These are phyloP conservation scores for Cordylochernes scorpioides DNA, from an alignment of 2,888 invertebrate species.

Conservation along the genomic window DNA sequence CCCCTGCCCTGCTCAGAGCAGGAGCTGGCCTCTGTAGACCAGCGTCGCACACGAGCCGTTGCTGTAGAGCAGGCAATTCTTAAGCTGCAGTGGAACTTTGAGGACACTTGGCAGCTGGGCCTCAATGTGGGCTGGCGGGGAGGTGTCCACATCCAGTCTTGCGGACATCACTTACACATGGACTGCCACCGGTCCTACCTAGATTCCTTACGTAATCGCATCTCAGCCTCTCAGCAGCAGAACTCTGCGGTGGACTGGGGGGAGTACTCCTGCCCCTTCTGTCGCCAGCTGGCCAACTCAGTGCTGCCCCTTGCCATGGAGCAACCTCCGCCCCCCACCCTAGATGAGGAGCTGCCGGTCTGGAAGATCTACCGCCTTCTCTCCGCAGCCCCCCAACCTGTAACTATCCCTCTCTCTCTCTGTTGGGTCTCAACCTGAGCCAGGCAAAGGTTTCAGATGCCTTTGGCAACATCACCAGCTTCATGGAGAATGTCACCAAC, in stretches of 20 bases:
- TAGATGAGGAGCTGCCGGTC: too few species aligned
- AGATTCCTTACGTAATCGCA: too few species aligned
- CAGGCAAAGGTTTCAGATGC: too few species aligned
- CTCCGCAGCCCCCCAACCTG: too few species aligned
- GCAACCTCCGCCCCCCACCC: too few species aligned
- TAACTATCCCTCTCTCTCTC: too few species aligned
- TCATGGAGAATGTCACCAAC: slow-evolving; percentile 67
- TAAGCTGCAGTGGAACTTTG: slow-evolving; percentile 9
- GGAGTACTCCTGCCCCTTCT: slow-evolving; percentile 81
- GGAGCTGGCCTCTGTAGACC: too few species aligned
- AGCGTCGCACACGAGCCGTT: background rate
- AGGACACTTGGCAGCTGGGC: slow-evolving; percentile 48
- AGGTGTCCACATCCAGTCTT: slow-evolving; percentile 75
- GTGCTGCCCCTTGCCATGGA: slow-evolving; percentile 52
- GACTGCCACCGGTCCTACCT: slow-evolving; percentile 77
- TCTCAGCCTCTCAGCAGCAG: too few species aligned
- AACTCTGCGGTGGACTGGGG: slow-evolving; percentile 37
- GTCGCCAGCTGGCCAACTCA: slow-evolving; percentile 67
- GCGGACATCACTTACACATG: slow-evolving; percentile 87
- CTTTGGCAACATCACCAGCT: too few species aligned
- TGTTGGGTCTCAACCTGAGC: too few species aligned
- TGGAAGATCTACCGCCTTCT: too few species aligned
- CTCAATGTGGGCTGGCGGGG: slow-evolving; percentile 63
- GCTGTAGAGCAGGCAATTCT: background rate
- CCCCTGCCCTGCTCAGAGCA: too few species aligned